A percentile compares a stretch with the other conserved stretches of the same genome.
Conservation (phyloP, 53 echinoderm and acorn worm species). For the Pentamera pediparva region DNA sequence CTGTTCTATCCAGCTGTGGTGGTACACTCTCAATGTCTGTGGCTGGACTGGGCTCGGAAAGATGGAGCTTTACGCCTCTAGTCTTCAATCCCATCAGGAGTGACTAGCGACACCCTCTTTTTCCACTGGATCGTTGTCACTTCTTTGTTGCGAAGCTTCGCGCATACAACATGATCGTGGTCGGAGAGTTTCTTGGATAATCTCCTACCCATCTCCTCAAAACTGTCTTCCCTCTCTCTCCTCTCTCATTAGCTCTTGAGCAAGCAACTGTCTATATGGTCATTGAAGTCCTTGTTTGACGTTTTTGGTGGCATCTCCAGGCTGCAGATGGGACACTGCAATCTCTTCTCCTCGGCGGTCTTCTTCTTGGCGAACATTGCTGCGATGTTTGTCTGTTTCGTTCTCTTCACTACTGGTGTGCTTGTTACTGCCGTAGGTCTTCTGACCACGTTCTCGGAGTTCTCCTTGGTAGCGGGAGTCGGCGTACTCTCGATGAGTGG, state of each 20-base stretch:
- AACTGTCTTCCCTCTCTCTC: not conserved
- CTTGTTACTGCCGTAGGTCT: not conserved
- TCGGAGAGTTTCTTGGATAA: too few relatives aligned
- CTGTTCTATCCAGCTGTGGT: too few relatives aligned
- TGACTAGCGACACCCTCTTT: too few relatives aligned
- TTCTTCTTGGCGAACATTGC: conserved; percentile 5
- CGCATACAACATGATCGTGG: too few relatives aligned
- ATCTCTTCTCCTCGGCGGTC: not conserved
- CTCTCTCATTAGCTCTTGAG: not conserved
- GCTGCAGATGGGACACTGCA: conserved; percentile 74
- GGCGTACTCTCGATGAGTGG: not conserved
- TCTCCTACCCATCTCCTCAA: not conserved
- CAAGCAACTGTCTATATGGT: conserved; percentile 72
- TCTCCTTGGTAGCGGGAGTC: not conserved
- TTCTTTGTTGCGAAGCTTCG: too few relatives aligned
- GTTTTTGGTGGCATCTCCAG: conserved; percentile 53
- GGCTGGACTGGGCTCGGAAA: too few relatives aligned
- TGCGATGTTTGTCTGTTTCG: conserved; percentile 13
- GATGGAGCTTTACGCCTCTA: too few relatives aligned
- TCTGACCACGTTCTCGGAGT: not conserved
- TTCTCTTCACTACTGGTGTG: not conserved
- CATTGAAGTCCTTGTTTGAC: conserved; percentile 57
- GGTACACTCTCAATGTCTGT: too few relatives aligned
- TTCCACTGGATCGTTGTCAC: too few relatives aligned
- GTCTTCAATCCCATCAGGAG: too few relatives aligned